Conservation (phyloP, 2,113 vertebrate species). For the Neomonachus schauinslandi region DNA sequence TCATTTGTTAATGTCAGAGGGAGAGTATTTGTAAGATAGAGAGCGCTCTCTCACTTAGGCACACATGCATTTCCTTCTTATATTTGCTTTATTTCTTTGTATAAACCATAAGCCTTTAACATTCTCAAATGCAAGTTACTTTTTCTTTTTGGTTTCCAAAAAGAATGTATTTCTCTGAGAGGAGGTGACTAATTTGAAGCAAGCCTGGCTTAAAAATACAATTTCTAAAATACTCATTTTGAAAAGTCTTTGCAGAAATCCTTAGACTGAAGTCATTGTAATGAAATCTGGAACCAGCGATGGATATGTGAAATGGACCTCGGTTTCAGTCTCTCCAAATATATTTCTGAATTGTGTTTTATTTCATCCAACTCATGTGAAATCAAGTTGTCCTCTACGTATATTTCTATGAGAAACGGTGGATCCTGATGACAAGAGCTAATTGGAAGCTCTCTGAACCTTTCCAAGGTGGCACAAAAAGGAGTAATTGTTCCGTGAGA, state of each 20-base stretch:
- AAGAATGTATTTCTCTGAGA: background rate
- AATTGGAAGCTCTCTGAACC: slow-evolving; percentile 5
- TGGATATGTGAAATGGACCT: background rate
- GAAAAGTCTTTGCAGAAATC: background rate
- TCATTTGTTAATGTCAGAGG: slow-evolving; percentile 41
- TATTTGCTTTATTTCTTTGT: slow-evolving; percentile 32
- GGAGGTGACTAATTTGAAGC: background rate
- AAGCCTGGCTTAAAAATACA: slow-evolving; percentile 18
- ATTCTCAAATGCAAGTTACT: background rate
- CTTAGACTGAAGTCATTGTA: background rate
- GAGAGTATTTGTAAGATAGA: background rate
- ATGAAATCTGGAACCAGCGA: background rate
- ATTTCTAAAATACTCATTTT: slow-evolving; percentile 25
- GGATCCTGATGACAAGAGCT: background rate
- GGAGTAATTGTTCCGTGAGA: background rate
- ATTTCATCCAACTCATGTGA: background rate
- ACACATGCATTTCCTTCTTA: background rate
- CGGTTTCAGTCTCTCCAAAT: slow-evolving; percentile 5
- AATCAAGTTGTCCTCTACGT: background rate
- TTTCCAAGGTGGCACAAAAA: background rate
- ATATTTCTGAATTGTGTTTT: slow-evolving; percentile 4
- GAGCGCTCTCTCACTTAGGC: background rate
- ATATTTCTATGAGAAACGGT: slow-evolving; percentile 5
- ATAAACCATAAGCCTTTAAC: background rate
- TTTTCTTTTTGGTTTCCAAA: background rate